phyloP scores from a whole-genome alignment of 2,113 vertebrate genomes.

The Tetrax tetrax region DNA sequence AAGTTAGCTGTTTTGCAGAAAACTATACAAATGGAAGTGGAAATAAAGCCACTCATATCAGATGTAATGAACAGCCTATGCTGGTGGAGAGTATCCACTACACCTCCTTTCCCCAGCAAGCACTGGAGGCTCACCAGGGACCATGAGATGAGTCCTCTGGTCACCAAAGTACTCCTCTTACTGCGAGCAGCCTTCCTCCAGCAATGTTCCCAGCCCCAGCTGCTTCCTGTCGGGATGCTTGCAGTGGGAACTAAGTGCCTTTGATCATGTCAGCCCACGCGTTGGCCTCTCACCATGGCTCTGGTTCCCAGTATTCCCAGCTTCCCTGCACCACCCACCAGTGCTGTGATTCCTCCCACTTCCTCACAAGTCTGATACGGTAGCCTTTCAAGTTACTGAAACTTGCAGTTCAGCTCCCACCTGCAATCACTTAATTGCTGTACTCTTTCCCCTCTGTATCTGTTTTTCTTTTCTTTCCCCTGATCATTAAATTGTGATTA shows the following conservation, averaged over 20 bases:
- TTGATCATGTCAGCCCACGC: background rate
- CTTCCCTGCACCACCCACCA: background rate
- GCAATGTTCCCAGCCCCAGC: background rate
- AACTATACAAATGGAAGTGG: background rate
- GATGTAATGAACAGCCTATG: background rate
- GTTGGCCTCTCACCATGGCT: background rate
- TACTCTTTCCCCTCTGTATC: background rate
- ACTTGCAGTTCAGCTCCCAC: background rate
- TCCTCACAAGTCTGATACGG: background rate
- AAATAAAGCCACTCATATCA: background rate
- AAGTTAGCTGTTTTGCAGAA: background rate
- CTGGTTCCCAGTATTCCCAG: background rate
- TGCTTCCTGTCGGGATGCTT: fast-evolving
- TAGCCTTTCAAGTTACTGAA: background rate
- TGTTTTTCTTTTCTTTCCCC: background rate
- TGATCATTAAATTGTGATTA: background rate
- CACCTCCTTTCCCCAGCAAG: background rate
- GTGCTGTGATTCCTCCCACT: background rate
- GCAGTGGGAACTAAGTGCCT: background rate
- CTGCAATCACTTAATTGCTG: background rate
- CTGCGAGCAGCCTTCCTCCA: background rate
- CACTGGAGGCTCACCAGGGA: background rate
- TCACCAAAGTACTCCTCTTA: background rate
- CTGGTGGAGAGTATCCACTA: background rate
- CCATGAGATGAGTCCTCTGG: fast-evolving